Conservation (phyloP, 2,113 vertebrate genomes). For the Phainopepla nitens region DNA sequence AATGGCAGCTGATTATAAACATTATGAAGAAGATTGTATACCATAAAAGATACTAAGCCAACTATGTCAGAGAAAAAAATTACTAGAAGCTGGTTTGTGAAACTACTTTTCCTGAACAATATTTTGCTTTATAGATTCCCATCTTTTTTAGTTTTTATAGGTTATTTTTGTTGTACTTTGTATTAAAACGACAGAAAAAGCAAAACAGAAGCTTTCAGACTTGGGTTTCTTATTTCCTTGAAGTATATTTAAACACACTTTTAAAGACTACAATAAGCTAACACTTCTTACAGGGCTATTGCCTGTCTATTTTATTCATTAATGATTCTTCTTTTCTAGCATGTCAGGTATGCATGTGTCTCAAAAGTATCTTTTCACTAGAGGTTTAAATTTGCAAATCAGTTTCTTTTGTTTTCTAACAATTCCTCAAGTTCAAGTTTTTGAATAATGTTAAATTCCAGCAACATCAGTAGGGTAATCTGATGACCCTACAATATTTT, state of each 20-base stretch:
- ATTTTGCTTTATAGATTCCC: neutral
- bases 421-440: neutral
- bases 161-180: neutral
- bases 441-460: neutral
- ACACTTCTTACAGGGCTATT: neutral
- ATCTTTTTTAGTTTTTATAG: neutral
- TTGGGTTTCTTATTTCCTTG: accelerated
- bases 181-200: neutral
- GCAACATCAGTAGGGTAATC: neutral
- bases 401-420: neutral
- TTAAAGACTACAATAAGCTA: neutral
- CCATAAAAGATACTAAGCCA: neutral
- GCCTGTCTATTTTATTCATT: neutral
- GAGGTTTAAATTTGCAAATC: neutral
- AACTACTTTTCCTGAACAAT: neutral
- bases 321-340: neutral
- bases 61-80: neutral
- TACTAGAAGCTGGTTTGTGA: neutral
- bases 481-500: neutral
- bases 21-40: neutral
- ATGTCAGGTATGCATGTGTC: neutral
- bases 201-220: neutral
- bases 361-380: neutral
- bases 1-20: neutral
- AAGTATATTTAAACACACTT: neutral